Base-by-base conservation (phyloP, 1,140 invertebrate genomes). In the Temnothorax nylanderi region DNA sequence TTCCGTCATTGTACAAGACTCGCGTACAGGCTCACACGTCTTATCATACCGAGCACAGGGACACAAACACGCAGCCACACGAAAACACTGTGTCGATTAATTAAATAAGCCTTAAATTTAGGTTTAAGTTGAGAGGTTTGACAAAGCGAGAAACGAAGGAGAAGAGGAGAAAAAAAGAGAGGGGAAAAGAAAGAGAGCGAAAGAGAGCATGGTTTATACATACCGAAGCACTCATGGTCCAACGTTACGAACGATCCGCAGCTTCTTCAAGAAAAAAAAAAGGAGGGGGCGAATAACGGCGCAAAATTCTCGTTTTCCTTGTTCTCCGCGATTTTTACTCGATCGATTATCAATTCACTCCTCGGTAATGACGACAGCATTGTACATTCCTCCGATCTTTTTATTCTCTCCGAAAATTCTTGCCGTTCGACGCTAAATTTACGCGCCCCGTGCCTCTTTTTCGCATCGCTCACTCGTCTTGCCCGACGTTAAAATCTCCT, bases 71-170 rank as follows among this genome's bases (percentile, higher is more conserved):
- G 85, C 77, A 87, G 72, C 74, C 75, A 87, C 89, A 89, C 80
- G 67, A 93, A 32, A 91, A 92, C 86, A 90, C 88, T 76, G 88
- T 91, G 90, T 91, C 89, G 89, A 92, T 89, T 90, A 92, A 94
- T 91, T 92, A 92, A 93, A 87, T 94, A 94, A 94, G 93, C 91
- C 92, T 93, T 93, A 93, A 88, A 92, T 93, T 92, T 93, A 91
- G 87, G 81, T 88, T 91, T 91, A 91, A 91, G 89, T 91, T 85
- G 62, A 87, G 64, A 81, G 85, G 49, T 69, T 47, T 58, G 60
- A 74, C 64, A 72, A 49, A 88, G 62, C 54, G 72, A 26, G 26
- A 74, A 82, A 75, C 34, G 65, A 71, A 86, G 37, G 78, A 69
- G 26, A 76, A 58, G 47, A 58, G 56, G 11, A 71, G 54, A 78